A percentile compares a stretch with the other conserved stretches of the same genome.
These are phyloP conservation scores for Apeltes quadracus DNA, from an alignment of 2,113 vertebrate species.

Conservation along the genomic window DNA sequence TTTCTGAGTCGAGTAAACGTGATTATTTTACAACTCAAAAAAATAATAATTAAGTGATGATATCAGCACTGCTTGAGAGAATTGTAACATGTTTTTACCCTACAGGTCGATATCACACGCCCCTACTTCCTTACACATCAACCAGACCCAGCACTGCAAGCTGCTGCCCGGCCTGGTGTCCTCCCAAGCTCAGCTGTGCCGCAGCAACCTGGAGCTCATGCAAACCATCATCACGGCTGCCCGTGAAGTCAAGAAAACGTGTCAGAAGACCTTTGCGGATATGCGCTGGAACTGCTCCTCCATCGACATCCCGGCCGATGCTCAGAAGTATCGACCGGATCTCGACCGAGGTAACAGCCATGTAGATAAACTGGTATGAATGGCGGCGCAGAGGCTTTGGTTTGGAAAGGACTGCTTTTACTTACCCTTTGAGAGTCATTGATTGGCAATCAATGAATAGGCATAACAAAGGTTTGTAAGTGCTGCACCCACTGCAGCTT, in stretches of 20 bases:
- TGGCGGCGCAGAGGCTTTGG: not conserved
- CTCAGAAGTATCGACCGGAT: slow-evolving; percentile 91
- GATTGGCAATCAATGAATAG: slow-evolving; percentile 22
- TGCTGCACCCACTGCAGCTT: slow-evolving; percentile 11
- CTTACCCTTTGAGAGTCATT: slow-evolving; percentile 7
- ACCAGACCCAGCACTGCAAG: slow-evolving; percentile 97
- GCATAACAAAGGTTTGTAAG: slow-evolving; percentile 15
- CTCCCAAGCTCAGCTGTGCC: slow-evolving; percentile 94
- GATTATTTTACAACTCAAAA: slow-evolving; percentile 20
- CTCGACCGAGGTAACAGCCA: slow-evolving; percentile 91
- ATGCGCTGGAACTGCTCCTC: slow-evolving; percentile 99
- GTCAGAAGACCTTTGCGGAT: slow-evolving; percentile 92
- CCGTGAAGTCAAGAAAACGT: slow-evolving; percentile 92
- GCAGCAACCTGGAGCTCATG: slow-evolving; percentile 98
- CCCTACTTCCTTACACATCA: slow-evolving; percentile 84
- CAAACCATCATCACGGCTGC: slow-evolving; percentile 92
- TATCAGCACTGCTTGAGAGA: not conserved
- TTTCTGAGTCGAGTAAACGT: not conserved
- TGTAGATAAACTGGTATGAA: not conserved
- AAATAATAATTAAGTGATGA: not conserved
- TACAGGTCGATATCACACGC: slow-evolving; percentile 89
- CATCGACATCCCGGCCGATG: slow-evolving; percentile 86
- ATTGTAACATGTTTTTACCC: not conserved
- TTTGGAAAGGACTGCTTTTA: not conserved
- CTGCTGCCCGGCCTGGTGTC: slow-evolving; percentile 92